Percentiles rank a stretch among this genome's conserved stretches.
Conservation (phyloP, 2,888 invertebrate species). For the Drosophila testacea region DNA sequence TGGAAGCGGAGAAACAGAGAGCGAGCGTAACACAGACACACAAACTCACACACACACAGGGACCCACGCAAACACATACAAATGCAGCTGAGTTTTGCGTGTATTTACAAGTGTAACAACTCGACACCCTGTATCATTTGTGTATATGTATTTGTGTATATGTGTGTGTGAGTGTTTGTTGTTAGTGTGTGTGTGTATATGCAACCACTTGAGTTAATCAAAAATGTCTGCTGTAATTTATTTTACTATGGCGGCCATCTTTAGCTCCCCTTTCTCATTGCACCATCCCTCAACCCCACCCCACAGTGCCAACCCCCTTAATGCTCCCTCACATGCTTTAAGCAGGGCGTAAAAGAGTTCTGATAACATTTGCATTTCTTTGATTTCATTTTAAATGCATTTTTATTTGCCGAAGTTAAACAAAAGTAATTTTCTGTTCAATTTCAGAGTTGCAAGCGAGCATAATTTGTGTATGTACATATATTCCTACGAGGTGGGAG, state of each 20-base stretch:
- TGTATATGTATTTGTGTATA: constrained; percentile 33
- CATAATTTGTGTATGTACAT: constrained; percentile 38
- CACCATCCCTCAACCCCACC: constrained; percentile 5
- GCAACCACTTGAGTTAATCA: constrained; percentile 83
- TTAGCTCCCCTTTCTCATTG: constrained; percentile 48
- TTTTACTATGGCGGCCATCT: constrained; percentile 82
- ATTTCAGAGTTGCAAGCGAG: constrained; percentile 31
- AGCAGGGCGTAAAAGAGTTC: constrained; percentile 31
- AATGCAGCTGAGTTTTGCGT: constrained; percentile 2
- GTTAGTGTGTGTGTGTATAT: constrained; percentile 56
- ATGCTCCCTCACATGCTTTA: not conserved
- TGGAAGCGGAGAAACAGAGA: constrained; percentile 72
- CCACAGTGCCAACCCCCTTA: constrained; percentile 2
- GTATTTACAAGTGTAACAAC: constrained; percentile 40
- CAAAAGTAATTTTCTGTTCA: constrained; percentile 46
- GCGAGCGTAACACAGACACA: constrained; percentile 48
- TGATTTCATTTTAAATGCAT: constrained; percentile 41
- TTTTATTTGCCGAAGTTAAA: constrained; percentile 37
- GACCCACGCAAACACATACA: constrained; percentile 1
- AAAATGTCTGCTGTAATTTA: constrained; percentile 84
- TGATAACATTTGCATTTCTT: constrained; percentile 48
- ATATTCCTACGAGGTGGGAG: not conserved
- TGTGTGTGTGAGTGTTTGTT: constrained; percentile 14
- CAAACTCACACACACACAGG: not conserved
- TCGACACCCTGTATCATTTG: constrained; percentile 68